Percentiles rank a stretch among this genome's conserved stretches.
Evolutionary conservation across 2,888 invertebrate species (phyloP).

Genomic region (Anarsia innoxiella): DNA sequence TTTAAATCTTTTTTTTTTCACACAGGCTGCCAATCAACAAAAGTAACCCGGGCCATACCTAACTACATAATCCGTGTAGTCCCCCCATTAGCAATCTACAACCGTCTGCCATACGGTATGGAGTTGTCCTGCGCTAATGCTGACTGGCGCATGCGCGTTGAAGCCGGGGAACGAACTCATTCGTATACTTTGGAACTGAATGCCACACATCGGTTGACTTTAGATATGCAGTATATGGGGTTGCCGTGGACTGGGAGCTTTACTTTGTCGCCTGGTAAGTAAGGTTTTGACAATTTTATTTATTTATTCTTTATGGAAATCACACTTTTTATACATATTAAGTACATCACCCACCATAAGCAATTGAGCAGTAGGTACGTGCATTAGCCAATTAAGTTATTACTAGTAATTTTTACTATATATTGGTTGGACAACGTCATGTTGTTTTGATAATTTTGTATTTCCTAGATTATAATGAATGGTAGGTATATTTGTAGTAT

Average conservation of each 20-base stretch:
- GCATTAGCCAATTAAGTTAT: no score
- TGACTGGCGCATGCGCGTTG: slow-evolving; percentile 71
- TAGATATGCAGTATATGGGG: slow-evolving; percentile 78
- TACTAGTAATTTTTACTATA: no score
- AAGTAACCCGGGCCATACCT: slow-evolving; percentile 75
- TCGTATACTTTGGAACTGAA: slow-evolving; percentile 80
- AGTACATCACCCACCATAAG: no score
- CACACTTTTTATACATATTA: no score
- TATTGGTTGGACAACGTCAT: no score
- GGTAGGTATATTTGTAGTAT: no score
- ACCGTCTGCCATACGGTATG: slow-evolving; percentile 83
- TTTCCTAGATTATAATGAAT: no score
- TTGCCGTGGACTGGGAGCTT: slow-evolving; percentile 82
- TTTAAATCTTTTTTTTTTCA: neutral
- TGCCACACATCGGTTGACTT: slow-evolving; percentile 64
- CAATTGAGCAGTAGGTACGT: no score
- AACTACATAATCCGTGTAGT: slow-evolving; percentile 83
- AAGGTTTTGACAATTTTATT: no score
- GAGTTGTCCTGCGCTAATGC: slow-evolving; percentile 40
- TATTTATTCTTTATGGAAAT: no score
- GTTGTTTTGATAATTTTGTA: no score
- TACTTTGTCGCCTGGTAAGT: slow-evolving; percentile 76
- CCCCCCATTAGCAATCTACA: slow-evolving; percentile 84
- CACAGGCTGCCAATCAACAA: slow-evolving; percentile 53
- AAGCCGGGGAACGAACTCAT: slow-evolving; percentile 82